phyloP scores from a whole-genome alignment of 2,113 vertebrate genomes.

The Prietella phreatophila region DNA sequence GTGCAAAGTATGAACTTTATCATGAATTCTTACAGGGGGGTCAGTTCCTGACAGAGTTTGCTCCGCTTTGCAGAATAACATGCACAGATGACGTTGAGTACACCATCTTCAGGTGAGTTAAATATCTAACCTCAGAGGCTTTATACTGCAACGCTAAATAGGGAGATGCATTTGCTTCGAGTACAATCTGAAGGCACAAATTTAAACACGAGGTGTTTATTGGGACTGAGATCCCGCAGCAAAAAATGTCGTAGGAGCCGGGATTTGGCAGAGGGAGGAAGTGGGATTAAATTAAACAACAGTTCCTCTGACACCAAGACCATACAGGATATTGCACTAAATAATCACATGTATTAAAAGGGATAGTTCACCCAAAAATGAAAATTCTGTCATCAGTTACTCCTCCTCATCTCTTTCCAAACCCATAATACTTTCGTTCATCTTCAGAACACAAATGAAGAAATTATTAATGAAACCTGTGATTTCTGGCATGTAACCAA shows the following conservation, averaged over 20 bases:
- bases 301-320: background rate
- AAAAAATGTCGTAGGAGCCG: background rate
- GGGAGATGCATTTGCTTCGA: background rate
- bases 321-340: background rate
- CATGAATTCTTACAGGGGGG: conserved; percentile 77
- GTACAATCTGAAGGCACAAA: background rate
- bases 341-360: background rate
- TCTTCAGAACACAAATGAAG: no score
- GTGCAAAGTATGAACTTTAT: background rate
- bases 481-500: no score
- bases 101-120: conserved; percentile 86
- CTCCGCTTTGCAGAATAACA: conserved; percentile 90
- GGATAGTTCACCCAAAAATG: no score
- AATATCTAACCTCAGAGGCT: background rate
- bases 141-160: background rate
- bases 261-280: background rate
- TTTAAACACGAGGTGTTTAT: background rate
- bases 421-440: no score
- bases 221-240: background rate
- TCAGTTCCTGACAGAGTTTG: conserved; percentile 93
- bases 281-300: background rate
- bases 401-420: no score
- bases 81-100: conserved; percentile 89
- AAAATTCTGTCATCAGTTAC: no score
- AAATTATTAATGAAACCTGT: no score